phyloP scores from a whole-genome alignment of 2,888 invertebrate genomes.

The Cosmopolites sordidus region DNA sequence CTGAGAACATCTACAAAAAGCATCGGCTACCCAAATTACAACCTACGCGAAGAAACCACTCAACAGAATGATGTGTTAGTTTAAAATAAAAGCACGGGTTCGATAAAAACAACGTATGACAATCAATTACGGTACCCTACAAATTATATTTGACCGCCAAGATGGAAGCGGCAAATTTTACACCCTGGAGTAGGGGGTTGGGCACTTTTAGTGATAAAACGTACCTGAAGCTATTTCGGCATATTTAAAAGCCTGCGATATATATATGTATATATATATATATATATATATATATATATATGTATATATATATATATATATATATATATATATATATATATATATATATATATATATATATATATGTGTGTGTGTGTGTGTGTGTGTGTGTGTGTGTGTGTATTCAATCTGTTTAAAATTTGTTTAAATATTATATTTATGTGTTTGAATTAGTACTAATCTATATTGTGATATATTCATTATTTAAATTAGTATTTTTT shows the following conservation, averaged over 20 bases:
- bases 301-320: no score
- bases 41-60: slow-evolving; percentile 24
- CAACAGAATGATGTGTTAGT: slow-evolving; percentile 38
- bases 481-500: no score
- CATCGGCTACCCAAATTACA: slow-evolving; percentile 27
- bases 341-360: no score
- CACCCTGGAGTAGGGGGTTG: not conserved
- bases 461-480: no score
- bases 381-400: no score
- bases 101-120: slow-evolving; percentile 41
- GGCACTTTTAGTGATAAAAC: not conserved
- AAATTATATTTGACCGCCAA: slow-evolving; percentile 34
- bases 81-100: slow-evolving; percentile 40
- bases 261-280: no score
- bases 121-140: slow-evolving; percentile 38
- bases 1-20: slow-evolving; percentile 21
- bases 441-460: no score
- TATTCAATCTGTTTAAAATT: no score
- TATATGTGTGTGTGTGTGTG: no score
- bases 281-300: no score
- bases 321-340: no score
- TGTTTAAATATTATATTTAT: no score
- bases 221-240: not conserved
- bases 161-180: slow-evolving; percentile 10
- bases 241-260: not conserved